Percentiles rank a stretch among this genome's conserved stretches.
These are phyloP conservation scores for Aspidiotus rigidus DNA, from an alignment of 2,888 invertebrate genomes.

Conservation along the genomic window DNA sequence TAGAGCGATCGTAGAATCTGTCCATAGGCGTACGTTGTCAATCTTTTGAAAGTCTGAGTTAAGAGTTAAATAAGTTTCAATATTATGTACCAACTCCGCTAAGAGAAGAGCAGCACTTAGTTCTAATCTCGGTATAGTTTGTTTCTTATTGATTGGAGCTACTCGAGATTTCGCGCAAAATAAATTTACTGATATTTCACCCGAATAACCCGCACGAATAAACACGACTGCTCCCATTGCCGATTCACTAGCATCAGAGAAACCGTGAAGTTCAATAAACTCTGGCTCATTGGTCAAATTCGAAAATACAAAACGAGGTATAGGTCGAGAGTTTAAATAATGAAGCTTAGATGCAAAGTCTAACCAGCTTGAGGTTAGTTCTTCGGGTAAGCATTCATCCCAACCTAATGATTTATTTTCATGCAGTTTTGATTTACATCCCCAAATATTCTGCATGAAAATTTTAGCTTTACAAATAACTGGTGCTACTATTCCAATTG, in stretches of 20 bases:
- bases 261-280: neutral
- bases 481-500: neutral
- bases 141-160: neutral
- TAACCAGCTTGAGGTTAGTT: neutral
- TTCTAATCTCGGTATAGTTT: neutral
- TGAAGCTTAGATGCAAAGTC: neutral
- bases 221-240: neutral
- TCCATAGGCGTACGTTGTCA: conserved; percentile 10
- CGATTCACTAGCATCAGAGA: neutral
- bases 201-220: neutral
- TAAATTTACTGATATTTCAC: neutral
- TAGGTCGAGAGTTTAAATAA: neutral
- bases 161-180: conserved; percentile 1
- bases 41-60: no score
- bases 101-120: neutral
- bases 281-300: neutral
- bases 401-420: neutral
- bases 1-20: conserved; percentile 31
- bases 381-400: neutral
- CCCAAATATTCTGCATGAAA: neutral
- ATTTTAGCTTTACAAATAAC: neutral
- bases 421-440: neutral
- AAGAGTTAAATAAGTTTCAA: no score
- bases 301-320: neutral
- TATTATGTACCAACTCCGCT: neutral